Conservation (phyloP, 2,888 invertebrate genomes). For the Cecidostiba fungosa region DNA sequence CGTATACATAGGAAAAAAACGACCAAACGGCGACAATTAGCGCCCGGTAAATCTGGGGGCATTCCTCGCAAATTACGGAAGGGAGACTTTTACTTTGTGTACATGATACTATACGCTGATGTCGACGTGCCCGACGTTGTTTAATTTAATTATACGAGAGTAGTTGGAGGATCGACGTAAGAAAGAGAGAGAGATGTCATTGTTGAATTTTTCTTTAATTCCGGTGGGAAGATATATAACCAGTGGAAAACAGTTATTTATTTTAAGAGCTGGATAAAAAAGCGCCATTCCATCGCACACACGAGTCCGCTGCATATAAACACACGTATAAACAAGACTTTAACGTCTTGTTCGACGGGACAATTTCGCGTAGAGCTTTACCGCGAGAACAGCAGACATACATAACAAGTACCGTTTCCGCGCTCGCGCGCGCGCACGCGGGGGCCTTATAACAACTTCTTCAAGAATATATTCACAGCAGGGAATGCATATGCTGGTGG, state of each 20-base stretch:
- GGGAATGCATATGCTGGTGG: constrained; percentile 17
- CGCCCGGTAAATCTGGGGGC: constrained; percentile 44
- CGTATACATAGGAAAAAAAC: background rate
- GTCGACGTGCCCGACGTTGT: background rate
- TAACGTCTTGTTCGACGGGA: constrained; percentile 57
- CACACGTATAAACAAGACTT: constrained; percentile 30
- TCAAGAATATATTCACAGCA: constrained; percentile 46
- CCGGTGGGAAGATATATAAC: no score
- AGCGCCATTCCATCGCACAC: background rate
- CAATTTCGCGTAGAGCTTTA: constrained; percentile 27
- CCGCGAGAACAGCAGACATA: background rate
- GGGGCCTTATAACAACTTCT: constrained; percentile 47
- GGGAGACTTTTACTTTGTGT: background rate
- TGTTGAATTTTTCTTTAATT: background rate
- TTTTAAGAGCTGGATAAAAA: background rate
- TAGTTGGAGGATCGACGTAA: background rate
- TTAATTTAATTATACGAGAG: background rate
- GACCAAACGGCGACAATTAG: constrained; percentile 35
- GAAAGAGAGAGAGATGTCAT: no score
- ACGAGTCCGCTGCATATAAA: background rate
- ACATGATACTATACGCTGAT: no score
- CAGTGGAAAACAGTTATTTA: background rate
- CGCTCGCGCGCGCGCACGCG: background rate
- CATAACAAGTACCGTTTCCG: constrained; percentile 56
- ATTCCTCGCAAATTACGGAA: constrained; percentile 30